These are phyloP conservation scores for Rhombomys opimus DNA, from an alignment of 2,113 vertebrate genomes.

Conservation along the genomic window DNA sequence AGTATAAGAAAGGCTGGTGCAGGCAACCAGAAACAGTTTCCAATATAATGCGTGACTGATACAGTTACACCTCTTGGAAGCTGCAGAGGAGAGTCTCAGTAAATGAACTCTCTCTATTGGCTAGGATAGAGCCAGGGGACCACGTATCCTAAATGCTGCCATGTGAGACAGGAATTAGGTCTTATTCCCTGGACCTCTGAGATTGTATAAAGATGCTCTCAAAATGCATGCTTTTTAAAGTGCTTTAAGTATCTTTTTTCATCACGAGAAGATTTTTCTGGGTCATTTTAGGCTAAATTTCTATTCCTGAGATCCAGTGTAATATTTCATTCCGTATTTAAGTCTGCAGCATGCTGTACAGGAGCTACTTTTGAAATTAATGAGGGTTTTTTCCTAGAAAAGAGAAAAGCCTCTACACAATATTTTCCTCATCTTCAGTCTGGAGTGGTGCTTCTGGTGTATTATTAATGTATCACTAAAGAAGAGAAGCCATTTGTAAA, in stretches of 20 bases:
- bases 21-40: not conserved
- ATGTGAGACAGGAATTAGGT: not conserved
- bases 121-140: not conserved
- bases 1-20: not conserved
- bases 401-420: not conserved
- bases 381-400: not conserved
- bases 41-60: not conserved
- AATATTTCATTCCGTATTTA: conserved; percentile 31
- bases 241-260: not conserved
- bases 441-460: not conserved
- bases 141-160: not conserved
- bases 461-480: conserved; percentile 50
- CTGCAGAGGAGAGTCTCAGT: too few species aligned
- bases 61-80: not conserved
- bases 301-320: not conserved
- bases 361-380: conserved; percentile 27
- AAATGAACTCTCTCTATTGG: not conserved
- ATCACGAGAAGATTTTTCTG: not conserved
- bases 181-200: not conserved
- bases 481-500: conserved; percentile 58
- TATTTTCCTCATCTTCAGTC: not conserved
- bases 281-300: not conserved
- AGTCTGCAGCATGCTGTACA: conserved; percentile 24
- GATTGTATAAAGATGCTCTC: not conserved
- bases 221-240: not conserved